Evolutionary conservation across 2,113 vertebrate genomes (phyloP).

Genomic region (Ivindomyrus marchei): DNA sequence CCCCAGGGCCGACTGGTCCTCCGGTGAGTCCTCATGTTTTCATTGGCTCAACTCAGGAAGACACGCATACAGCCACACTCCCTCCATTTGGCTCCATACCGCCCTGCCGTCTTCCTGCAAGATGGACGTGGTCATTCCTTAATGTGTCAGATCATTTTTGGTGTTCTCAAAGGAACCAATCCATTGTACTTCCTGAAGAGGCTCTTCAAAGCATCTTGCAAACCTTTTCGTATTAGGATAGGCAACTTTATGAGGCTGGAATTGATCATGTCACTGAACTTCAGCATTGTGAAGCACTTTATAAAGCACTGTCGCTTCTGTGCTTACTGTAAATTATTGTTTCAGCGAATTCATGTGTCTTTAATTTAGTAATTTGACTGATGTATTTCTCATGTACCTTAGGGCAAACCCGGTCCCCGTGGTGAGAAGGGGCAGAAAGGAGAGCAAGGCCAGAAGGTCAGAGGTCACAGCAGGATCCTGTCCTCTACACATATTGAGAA

Average conservation of each 20-base stretch:
- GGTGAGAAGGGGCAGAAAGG: constrained; percentile 79
- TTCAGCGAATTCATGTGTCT: background rate
- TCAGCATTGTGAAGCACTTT: background rate
- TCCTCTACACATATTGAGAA: background rate
- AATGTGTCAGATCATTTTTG: background rate
- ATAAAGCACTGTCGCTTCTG: background rate
- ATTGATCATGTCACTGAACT: background rate
- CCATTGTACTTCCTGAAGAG: background rate
- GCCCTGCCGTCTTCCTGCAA: background rate
- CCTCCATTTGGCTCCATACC: background rate
- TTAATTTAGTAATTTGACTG: background rate
- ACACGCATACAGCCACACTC: background rate
- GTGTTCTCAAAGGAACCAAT: background rate
- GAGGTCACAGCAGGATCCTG: constrained; percentile 1
- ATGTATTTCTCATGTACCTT: background rate
- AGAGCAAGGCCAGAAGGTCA: constrained; percentile 76
- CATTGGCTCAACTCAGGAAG: background rate
- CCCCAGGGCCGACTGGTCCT: constrained; percentile 69
- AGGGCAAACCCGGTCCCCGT: constrained; percentile 80
- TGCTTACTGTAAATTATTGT: background rate
- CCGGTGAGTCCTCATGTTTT: constrained; percentile 57
- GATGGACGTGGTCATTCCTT: background rate
- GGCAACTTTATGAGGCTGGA: background rate
- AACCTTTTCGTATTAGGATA: background rate
- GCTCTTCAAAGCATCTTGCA: background rate